Evolutionary conservation across 2,113 vertebrate species (phyloP).

Genomic region (Dasyurus viverrinus): DNA sequence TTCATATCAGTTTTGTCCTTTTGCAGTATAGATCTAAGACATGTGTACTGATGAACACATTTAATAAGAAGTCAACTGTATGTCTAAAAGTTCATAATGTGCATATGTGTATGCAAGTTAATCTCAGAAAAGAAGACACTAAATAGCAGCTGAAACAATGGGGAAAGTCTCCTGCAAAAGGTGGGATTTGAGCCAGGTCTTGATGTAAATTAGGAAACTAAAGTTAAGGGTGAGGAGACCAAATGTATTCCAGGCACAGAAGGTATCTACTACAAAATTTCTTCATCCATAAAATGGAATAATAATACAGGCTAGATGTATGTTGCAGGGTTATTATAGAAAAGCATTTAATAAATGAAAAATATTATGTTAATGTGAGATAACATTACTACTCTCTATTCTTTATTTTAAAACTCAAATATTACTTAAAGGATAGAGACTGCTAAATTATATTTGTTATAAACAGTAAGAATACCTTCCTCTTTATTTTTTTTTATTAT

Average conservation of each 20-base stretch:
- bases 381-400: neutral
- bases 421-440: neutral
- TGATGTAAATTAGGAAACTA: neutral
- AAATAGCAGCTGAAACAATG: neutral
- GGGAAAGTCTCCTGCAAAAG: neutral
- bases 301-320: neutral
- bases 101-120: neutral
- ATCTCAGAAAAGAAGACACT: neutral
- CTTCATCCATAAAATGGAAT: neutral
- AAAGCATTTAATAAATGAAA: neutral
- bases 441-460: neutral
- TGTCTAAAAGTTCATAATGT: neutral
- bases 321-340: neutral
- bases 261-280: neutral
- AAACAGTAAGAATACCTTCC: conserved; percentile 23
- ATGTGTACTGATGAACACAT: neutral
- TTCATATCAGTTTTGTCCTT: conserved; percentile 38
- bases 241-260: neutral
- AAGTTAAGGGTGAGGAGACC: neutral
- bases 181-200: neutral
- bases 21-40: conserved; percentile 23
- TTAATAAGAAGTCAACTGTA: neutral
- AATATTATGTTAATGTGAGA: neutral
- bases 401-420: neutral
- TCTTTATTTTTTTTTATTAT: neutral